Base-by-base conservation (phyloP, 2,888 invertebrate species). In the Ichneumoninae sp. region DNA sequence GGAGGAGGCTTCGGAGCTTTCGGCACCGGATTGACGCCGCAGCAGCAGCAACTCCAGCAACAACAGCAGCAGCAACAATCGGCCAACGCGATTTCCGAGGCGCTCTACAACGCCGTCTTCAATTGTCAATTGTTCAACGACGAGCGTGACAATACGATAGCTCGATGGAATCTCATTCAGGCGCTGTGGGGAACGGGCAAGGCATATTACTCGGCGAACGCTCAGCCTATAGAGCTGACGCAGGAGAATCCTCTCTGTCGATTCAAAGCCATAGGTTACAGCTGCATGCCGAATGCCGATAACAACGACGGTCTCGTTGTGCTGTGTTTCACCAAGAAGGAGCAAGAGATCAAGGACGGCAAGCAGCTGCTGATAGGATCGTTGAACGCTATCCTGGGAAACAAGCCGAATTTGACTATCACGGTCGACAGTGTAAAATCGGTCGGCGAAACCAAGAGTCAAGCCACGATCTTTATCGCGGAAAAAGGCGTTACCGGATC, bases 261-360 rank as follows among this genome's bases (percentile, higher is more conserved):
- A 63, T 98, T 99, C 92, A 99, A 99, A 94, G 97, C 98, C 0
- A 97, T 99, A 76, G 98, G 98, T 0, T 99, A 99, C 92, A 98
- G 97, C 88, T 96, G 97, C 26, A 95, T 99, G 87, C 98, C 98
- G 0, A 96, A 96, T 3, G 96, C 97, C 70, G 97, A 98, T 85
- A 98, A 98, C 92, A 98, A 98, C 90, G 97, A 99, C 90, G 99
- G 99, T 0, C 95, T 98, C 63, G 98, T 99, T 0, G 97, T 97
- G 3, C 93, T 99, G 87, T 95, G 97, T 78, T 97, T 99, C 89
- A 97, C 96, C 90, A 98, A 98, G 91, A 95, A 97, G 83, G 96
- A 97, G 83, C 95, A 96, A n/a, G 97, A 98, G 87, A 95, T 98
- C 36, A 96, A 96, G 65, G 90, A 92, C 66, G 91, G 92, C 22